These are phyloP conservation scores for Poliocrania exsul DNA, from an alignment of 2,797 vertebrate genomes.

Conservation along the genomic window DNA sequence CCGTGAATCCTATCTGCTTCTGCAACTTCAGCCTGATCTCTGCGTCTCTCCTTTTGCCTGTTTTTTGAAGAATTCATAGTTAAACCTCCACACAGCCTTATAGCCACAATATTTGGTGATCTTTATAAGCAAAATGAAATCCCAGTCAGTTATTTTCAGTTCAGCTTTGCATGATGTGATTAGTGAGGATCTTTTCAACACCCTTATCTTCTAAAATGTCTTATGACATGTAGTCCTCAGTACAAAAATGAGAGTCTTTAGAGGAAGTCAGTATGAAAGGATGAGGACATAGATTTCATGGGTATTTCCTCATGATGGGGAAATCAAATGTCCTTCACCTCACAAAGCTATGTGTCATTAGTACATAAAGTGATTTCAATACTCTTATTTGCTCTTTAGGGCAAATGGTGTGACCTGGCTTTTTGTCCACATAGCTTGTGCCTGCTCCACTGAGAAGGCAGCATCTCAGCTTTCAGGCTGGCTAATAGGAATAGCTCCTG, in stretches of 20 bases:
- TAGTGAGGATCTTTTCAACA: background rate
- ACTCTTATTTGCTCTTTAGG: background rate
- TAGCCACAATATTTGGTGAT: background rate
- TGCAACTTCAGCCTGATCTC: background rate
- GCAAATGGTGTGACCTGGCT: background rate
- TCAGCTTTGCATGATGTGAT: background rate
- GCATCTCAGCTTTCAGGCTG: background rate
- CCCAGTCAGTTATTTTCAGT: background rate
- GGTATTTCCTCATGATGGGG: background rate
- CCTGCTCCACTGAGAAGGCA: background rate
- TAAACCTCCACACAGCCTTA: background rate
- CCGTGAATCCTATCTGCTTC: background rate
- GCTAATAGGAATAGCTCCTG: background rate
- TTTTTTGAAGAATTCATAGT: background rate
- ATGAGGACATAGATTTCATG: background rate
- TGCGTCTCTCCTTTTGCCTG: background rate
- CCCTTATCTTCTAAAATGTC: background rate
- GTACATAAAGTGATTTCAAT: background rate
- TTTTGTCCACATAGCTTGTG: background rate
- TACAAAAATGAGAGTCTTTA: background rate
- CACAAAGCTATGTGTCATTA: background rate
- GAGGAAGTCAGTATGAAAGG: background rate
- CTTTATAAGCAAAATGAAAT: background rate
- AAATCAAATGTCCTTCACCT: background rate
- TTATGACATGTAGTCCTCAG: background rate